These are phyloP conservation scores for Nicator chloris DNA, from an alignment of 2,113 vertebrate species.

Conservation along the genomic window DNA sequence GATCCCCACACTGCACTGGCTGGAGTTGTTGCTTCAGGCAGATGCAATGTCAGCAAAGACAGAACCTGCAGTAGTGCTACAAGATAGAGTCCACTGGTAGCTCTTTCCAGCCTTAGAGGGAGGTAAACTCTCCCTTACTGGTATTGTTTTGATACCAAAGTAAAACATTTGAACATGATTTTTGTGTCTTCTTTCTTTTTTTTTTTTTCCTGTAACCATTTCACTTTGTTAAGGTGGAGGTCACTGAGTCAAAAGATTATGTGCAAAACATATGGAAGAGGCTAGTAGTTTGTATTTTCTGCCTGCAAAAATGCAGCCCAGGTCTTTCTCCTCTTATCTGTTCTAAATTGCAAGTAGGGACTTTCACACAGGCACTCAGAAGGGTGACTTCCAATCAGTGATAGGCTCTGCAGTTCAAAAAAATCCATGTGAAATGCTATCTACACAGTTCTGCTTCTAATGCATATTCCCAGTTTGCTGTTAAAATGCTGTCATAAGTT, in stretches of 20 bases:
- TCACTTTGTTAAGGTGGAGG: background rate
- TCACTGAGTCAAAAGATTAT: background rate
- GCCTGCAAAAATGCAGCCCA: background rate
- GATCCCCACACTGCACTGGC: background rate
- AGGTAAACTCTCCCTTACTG: background rate
- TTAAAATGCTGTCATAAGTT: background rate
- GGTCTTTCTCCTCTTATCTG: background rate
- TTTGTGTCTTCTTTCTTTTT: too few species aligned
- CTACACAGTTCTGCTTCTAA: background rate
- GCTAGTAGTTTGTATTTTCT: background rate
- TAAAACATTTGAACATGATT: background rate
- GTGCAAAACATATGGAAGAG: background rate
- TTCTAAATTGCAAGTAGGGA: background rate
- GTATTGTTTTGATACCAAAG: background rate
- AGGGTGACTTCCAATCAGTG: background rate
- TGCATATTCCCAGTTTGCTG: background rate
- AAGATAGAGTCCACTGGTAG: background rate
- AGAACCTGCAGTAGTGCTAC: background rate
- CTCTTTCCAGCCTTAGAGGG: background rate
- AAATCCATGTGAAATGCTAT: background rate
- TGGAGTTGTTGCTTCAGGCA: background rate
- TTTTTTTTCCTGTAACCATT: background rate
- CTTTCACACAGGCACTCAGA: background rate
- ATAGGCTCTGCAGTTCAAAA: background rate
- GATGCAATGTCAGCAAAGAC: background rate